Base-by-base conservation (phyloP, 2,797 vertebrate species). In the Thunnus albacares region DNA sequence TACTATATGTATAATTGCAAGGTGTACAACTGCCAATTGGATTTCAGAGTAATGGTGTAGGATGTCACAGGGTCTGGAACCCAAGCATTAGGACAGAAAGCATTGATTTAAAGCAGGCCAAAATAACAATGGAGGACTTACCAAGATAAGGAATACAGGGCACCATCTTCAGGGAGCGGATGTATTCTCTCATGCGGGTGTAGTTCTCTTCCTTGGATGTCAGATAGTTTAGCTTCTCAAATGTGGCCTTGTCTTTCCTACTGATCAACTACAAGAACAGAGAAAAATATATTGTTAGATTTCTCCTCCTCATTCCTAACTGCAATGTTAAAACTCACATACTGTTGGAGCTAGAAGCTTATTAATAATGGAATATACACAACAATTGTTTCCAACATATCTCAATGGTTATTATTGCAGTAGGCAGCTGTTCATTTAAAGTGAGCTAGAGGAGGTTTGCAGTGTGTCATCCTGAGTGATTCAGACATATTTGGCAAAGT, bases 181-280 rank as follows among this genome's bases (percentile, higher is more conserved):
- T 98, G 80, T 98, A 97, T 45, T 98, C 97, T 63, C 98, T 96
- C 89, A 97, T 97, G 77, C 97, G 94, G 73, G 96, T 99, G 88
- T 98, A 98, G 88, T 99, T 99, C 90, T 98, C 97, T 82, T 99
- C 98, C 79, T 99, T 98, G 17, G 97, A 97, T 20, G 97, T 96
- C 84, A 99, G 93, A 80, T 96, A 98, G 93, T 99, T 97, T 52
- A 99, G 85, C 89, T 98, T 99, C 90, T 98, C 98, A 92, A 98
- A 98, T 2, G 96, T 97, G 60, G 97, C 92, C 90, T 97, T 98
- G 93, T 98, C 97, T 90, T 98, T 99, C 57, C 98, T 95, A 92
- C 96, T 99, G 90, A 99, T 95, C 90, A 99, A 92, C 97, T 98
- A 45, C 33, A 84, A 77, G 6, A 43, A 84, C 38, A 72, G 69